These are phyloP conservation scores for Deilephila elpenor DNA, from an alignment of 2,888 invertebrate genomes.

Conservation along the genomic window DNA sequence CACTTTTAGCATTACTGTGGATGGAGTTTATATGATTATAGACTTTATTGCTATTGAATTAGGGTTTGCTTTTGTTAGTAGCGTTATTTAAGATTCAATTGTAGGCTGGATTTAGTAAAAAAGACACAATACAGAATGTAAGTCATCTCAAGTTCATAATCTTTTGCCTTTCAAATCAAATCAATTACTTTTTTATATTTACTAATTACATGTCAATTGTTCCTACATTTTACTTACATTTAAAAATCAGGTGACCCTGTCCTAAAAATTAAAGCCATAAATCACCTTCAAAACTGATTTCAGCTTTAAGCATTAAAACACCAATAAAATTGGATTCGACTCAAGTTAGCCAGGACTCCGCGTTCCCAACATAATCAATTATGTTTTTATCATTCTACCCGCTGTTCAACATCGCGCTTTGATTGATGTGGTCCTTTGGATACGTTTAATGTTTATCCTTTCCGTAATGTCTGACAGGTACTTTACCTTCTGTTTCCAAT, in stretches of 20 bases:
- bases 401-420: slow-evolving; percentile 70
- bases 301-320: background rate
- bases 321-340: slow-evolving; percentile 10
- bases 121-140: too few species aligned
- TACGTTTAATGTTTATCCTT: slow-evolving; percentile 15
- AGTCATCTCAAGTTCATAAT: too few species aligned
- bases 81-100: too few species aligned
- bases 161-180: too few species aligned
- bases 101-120: too few species aligned
- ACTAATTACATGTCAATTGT: too few species aligned
- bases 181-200: too few species aligned
- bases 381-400: slow-evolving; percentile 69
- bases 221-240: too few species aligned
- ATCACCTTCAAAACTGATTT: background rate
- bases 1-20: background rate
- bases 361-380: slow-evolving; percentile 78
- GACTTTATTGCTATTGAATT: background rate
- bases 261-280: background rate
- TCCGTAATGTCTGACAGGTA: slow-evolving; percentile 20
- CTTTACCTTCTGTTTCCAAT: slow-evolving; percentile 6
- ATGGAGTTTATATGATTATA: background rate
- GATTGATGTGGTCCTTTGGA: slow-evolving; percentile 65
- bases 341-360: background rate
- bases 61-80: too few species aligned
- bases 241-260: too few species aligned